Evolutionary conservation across 2,888 invertebrate genomes (phyloP).

Genomic region (Chymomyza caudatula): DNA sequence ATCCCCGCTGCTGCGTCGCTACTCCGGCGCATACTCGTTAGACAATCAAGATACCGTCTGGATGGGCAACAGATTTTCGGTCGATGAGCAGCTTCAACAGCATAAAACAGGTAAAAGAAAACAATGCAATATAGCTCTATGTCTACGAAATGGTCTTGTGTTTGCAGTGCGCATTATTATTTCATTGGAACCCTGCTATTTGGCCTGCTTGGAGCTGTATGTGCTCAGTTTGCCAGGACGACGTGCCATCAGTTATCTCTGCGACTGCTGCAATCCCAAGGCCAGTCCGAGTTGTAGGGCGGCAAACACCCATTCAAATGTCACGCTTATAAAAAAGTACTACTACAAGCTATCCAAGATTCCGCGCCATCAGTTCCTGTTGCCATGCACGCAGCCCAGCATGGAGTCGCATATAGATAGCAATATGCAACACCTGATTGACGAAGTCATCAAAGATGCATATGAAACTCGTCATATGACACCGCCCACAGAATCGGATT

Average conservation of each 20-base stretch:
- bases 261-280: constrained; percentile 34
- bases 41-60: constrained; percentile 18
- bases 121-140: not conserved
- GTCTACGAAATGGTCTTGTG: not conserved
- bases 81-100: constrained; percentile 39
- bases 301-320: not conserved
- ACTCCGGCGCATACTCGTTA: not conserved
- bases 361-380: constrained; percentile 47
- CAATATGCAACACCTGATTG: constrained; percentile 36
- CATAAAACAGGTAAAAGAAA: constrained; percentile 41
- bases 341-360: constrained; percentile 58
- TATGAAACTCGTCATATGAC: not conserved
- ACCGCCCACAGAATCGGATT: not conserved
- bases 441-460: constrained; percentile 43
- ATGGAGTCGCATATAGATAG: not conserved
- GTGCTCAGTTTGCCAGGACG: constrained; percentile 22
- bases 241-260: constrained; percentile 41
- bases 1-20: not conserved
- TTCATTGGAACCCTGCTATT: constrained; percentile 61
- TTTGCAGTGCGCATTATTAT: constrained; percentile 52
- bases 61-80: constrained; percentile 52
- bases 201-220: constrained; percentile 58
- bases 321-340: constrained; percentile 49
- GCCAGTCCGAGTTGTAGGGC: not conserved
- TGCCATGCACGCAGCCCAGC: constrained; percentile 37